Conservation (phyloP, 2,113 vertebrate genomes). For the Osmerus eperlanus region DNA sequence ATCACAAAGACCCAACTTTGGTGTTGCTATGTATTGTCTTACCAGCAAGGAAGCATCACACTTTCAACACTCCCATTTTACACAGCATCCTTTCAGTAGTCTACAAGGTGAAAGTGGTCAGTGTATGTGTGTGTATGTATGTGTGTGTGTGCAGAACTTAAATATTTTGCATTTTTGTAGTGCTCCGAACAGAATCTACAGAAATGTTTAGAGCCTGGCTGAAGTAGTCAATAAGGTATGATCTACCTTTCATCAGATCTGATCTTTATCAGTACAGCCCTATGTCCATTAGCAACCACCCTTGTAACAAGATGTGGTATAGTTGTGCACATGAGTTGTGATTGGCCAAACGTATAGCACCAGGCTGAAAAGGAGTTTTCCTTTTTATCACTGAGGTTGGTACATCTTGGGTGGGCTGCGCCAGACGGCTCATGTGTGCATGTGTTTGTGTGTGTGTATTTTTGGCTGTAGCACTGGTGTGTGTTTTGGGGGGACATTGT, state of each 20-base stretch:
- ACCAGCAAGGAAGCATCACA: constrained; percentile 1
- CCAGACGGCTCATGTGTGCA: background rate
- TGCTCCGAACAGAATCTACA: too few species aligned
- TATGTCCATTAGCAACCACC: background rate
- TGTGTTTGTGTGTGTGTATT: background rate
- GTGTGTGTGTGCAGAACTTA: background rate
- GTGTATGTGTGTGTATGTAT: constrained; percentile 6
- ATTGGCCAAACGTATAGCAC: constrained; percentile 24
- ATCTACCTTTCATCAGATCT: too few species aligned
- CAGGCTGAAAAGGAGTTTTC: constrained; percentile 28
- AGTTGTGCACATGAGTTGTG: constrained; percentile 1
- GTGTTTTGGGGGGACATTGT: too few species aligned
- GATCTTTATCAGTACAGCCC: background rate
- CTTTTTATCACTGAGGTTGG: constrained; percentile 26
- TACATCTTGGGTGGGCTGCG: constrained; percentile 35
- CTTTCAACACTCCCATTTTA: constrained; percentile 11
- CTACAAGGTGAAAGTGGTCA: constrained; percentile 5
- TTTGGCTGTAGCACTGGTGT: too few species aligned
- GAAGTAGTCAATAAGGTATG: too few species aligned
- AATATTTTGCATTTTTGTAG: too few species aligned
- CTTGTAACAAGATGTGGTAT: constrained; percentile 9
- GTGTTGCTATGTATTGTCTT: constrained; percentile 24
- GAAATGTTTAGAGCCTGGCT: too few species aligned
- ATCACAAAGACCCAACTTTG: constrained; percentile 21
- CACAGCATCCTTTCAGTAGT: background rate